A percentile compares a stretch with the other conserved stretches of the same genome.
These are phyloP conservation scores for Dreissena rostriformis DNA, from an alignment of 1,140 invertebrate species.

Conservation along the genomic window DNA sequence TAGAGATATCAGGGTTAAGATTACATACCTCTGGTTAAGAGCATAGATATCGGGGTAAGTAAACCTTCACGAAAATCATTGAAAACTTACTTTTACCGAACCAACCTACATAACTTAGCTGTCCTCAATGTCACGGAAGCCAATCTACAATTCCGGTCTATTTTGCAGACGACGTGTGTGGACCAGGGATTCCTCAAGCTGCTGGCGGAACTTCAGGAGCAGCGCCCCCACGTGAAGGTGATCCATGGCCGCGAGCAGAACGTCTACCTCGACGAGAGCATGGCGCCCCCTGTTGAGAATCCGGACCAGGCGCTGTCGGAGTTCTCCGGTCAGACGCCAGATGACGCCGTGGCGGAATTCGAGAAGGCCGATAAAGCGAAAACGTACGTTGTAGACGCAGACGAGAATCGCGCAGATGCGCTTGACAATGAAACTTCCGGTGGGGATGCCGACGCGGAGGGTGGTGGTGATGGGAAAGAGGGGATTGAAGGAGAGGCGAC, in stretches of 20 bases:
- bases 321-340: background rate
- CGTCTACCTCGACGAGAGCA: conserved; percentile 34
- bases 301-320: conserved; percentile 21
- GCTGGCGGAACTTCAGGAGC: conserved; percentile 36
- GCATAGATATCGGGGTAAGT: too few species aligned
- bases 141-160: too few species aligned
- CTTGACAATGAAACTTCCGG: background rate
- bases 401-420: conserved; percentile 1
- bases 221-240: conserved; percentile 32
- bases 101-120: too few species aligned
- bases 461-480: conserved; percentile 1
- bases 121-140: too few species aligned
- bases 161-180: conserved; percentile 56
- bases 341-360: conserved; percentile 15
- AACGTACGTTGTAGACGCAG: conserved; percentile 34
- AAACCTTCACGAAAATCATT: too few species aligned
- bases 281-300: conserved; percentile 36
- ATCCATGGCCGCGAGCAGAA: conserved; percentile 54
- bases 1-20: background rate
- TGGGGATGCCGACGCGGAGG: background rate
- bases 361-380: conserved; percentile 45
- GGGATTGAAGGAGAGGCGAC: background rate
- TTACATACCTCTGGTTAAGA: too few species aligned
- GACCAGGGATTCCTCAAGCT: conserved; percentile 45
- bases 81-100: too few species aligned